Evolutionary conservation across 2,797 vertebrate genomes (phyloP).

Genomic region (Okamejei kenojei): DNA sequence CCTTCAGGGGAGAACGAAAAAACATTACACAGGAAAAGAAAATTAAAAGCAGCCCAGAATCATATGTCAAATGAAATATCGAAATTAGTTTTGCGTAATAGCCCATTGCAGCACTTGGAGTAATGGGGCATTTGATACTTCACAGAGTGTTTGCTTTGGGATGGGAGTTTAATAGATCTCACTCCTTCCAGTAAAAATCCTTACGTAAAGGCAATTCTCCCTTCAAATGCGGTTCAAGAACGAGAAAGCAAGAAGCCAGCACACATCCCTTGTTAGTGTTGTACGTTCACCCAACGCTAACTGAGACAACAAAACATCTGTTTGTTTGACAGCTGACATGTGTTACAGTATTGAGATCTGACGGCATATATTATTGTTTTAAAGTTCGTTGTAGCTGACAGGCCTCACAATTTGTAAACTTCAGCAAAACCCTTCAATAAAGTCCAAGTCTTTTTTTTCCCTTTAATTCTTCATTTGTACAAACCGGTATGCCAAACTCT

Average conservation of each 20-base stretch:
- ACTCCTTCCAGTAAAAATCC: neutral
- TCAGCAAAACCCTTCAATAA: slow-evolving; percentile 15
- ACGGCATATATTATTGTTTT: slow-evolving; percentile 3
- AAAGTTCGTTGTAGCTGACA: slow-evolving; percentile 3
- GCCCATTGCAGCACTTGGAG: neutral
- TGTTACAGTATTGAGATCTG: slow-evolving; percentile 28
- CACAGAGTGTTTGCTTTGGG: neutral
- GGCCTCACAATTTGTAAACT: slow-evolving; percentile 23
- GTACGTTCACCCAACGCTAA: neutral
- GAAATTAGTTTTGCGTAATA: neutral
- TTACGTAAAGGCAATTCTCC: neutral
- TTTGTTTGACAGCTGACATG: slow-evolving; percentile 34
- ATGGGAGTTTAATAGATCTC: neutral
- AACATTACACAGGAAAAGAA: neutral
- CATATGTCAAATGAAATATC: neutral
- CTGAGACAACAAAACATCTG: slow-evolving; percentile 36
- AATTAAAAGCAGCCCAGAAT: neutral
- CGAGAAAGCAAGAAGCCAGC: neutral
- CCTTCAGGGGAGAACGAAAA: slow-evolving; percentile 6
- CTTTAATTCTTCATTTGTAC: slow-evolving; percentile 37
- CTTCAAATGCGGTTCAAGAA: slow-evolving; percentile 13
- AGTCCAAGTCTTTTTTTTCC: neutral
- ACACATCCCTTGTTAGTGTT: neutral
- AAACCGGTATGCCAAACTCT: slow-evolving; percentile 66
- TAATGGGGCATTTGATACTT: neutral